Evolutionary conservation across 2,888 invertebrate species (phyloP), one percentile per base, ranked within the genome.

Genomic region (Slavum lentiscoides): DNA sequence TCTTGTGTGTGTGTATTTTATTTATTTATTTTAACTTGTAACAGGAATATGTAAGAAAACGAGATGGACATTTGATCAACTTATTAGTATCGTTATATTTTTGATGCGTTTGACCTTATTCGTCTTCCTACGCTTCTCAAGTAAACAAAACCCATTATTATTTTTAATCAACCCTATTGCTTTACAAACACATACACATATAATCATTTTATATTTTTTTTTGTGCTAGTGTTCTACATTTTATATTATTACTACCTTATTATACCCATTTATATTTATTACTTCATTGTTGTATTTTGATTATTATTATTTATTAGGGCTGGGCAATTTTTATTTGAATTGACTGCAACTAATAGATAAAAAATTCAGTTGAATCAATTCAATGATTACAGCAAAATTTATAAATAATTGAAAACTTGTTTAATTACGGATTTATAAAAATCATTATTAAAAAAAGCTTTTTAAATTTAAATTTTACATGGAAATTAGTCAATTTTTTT

Each of bases 41-140:
- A 76, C 75, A 76, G 75, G 75, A 76, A 43, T 68, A 59, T 76
- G 58, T 76, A 76, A 76, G 67, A 55, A 55, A 75, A 59, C n/a
- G 3, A 17, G 59, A n/a, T 59, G 67, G 43, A 68, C 67, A 76
- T 74, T 59, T 23, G 43, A 68, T 43, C 43, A 68, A 67, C 58
- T 58, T 67, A 11, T 58, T 74, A 39, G 15, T 75, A 75, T 67
- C 9, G 59, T 43, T 75, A 8, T 67, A 43, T 66, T 74, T 58
- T 23, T 19, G 7, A 67, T 75, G 58, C 23, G 58, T 76, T 68
- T 76, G 43, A 58, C 30, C 15, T 59, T 75, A 59, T 49, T 67
- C 59, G 58, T 75, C 74, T 75, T 75, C 74, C 66, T 23, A 43
- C 39, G n/a, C 66, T 75, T 55, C 39, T 66, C 58, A 67, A 75